Evolutionary conservation across 2,113 vertebrate genomes (phyloP).

Genomic region (Microcebus ravelobensis): DNA sequence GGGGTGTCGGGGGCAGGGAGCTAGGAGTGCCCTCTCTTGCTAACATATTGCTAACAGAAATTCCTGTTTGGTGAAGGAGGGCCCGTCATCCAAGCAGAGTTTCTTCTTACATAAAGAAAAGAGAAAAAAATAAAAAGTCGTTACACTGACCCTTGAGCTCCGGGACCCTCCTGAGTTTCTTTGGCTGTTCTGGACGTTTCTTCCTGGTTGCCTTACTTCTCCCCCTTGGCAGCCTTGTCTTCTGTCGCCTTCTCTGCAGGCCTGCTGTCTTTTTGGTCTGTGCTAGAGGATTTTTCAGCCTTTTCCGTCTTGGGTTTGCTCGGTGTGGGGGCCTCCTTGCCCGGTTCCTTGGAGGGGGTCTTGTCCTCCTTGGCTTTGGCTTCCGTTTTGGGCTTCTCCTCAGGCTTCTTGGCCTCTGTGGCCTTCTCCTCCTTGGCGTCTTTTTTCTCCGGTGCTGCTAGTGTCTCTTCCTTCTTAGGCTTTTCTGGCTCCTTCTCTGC

Average conservation of each 20-base stretch:
- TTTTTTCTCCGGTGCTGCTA: slow-evolving; percentile 72
- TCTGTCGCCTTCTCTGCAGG: slow-evolving; percentile 73
- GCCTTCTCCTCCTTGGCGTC: slow-evolving; percentile 71
- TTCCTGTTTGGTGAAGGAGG: slow-evolving; percentile 45
- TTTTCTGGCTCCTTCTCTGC: slow-evolving; percentile 70
- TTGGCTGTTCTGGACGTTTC: not conserved
- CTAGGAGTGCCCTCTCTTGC: slow-evolving; percentile 26
- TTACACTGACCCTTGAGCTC: not conserved
- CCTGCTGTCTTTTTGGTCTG: slow-evolving; percentile 87
- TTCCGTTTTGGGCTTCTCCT: slow-evolving; percentile 82
- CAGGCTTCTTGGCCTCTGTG: slow-evolving; percentile 79
- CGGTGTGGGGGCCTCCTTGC: slow-evolving; percentile 50
- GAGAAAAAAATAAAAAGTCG: not conserved
- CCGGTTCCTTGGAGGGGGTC: slow-evolving; percentile 58
- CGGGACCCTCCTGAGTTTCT: slow-evolving; percentile 59
- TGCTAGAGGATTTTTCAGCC: slow-evolving; percentile 89
- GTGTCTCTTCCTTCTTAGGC: slow-evolving; percentile 63
- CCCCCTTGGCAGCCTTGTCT: slow-evolving; percentile 86
- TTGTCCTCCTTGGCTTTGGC: slow-evolving; percentile 78
- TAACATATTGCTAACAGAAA: slow-evolving; percentile 82
- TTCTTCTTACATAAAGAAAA: slow-evolving; percentile 60
- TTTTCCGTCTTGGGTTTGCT: slow-evolving; percentile 82
- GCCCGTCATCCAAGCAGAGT: slow-evolving; percentile 59
- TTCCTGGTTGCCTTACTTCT: slow-evolving; percentile 63
- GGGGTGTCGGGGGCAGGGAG: fast-evolving